These are phyloP conservation scores for Drosophila fulvimacula DNA, from an alignment of 2,888 invertebrate genomes.

Conservation along the genomic window DNA sequence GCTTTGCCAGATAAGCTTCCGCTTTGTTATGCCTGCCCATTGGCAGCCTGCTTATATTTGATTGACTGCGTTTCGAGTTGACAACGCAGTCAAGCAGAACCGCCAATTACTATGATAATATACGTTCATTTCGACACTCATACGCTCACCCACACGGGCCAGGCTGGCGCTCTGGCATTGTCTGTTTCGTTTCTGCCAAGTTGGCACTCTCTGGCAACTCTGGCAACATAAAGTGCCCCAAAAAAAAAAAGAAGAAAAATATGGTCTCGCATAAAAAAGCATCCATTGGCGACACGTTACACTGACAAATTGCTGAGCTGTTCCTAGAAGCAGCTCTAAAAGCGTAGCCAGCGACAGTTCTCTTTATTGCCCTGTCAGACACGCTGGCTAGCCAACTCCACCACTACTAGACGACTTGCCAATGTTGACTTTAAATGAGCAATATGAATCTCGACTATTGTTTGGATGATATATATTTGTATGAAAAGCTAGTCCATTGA, in stretches of 20 bases:
- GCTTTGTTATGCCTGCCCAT: slow-evolving; percentile 60
- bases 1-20: slow-evolving; percentile 69
- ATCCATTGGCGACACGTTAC: slow-evolving; percentile 73
- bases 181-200: slow-evolving; percentile 52
- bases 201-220: slow-evolving; percentile 49
- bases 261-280: slow-evolving; percentile 17
- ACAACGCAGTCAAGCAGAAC: slow-evolving; percentile 49
- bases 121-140: slow-evolving; percentile 36
- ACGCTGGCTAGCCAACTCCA: slow-evolving; percentile 9
- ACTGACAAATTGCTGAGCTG: slow-evolving; percentile 70
- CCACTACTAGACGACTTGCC: background rate
- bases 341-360: slow-evolving; percentile 7
- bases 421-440: slow-evolving; percentile 2
- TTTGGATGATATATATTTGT: no score
- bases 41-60: slow-evolving; percentile 68
- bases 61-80: slow-evolving; percentile 70
- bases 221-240: slow-evolving; percentile 31
- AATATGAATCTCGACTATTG: background rate
- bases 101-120: slow-evolving; percentile 66
- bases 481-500: background rate
- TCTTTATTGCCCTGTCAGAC: slow-evolving; percentile 37
- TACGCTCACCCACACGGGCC: no score
- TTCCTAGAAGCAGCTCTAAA: slow-evolving; percentile 13
- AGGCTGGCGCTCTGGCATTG: slow-evolving; percentile 39
- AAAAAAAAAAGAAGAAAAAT: no score